Conservation (phyloP, 2,113 vertebrate genomes). For the Epinephelus moara region DNA sequence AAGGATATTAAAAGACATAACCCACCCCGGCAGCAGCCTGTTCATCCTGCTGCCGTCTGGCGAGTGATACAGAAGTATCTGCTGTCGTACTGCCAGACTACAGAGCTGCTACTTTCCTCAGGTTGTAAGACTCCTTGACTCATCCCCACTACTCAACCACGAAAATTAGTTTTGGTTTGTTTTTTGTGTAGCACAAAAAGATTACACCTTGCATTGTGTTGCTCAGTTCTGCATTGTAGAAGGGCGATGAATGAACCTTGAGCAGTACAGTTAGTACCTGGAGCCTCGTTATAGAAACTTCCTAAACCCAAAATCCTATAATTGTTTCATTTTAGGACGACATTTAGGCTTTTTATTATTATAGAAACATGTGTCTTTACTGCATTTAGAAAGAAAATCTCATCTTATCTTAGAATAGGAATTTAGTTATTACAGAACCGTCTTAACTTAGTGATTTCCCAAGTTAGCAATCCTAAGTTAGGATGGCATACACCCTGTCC, state of each 20-base stretch:
- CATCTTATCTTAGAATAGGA: too few species aligned
- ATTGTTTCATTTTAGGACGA: too few species aligned
- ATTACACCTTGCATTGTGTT: neutral
- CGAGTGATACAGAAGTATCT: neutral
- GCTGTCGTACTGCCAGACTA: neutral
- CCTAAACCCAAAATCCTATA: too few species aligned
- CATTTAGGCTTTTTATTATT: too few species aligned
- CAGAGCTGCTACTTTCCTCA: neutral
- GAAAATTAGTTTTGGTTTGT: neutral
- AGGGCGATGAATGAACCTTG: neutral
- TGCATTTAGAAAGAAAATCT: too few species aligned
- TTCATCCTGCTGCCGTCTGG: neutral
- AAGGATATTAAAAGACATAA: neutral
- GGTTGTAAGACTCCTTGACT: neutral
- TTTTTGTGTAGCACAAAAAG: neutral
- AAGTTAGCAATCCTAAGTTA: too few species aligned
- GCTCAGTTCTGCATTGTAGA: neutral
- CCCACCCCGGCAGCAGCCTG: neutral
- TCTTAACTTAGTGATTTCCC: too few species aligned
- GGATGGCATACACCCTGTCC: too few species aligned
- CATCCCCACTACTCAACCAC: neutral
- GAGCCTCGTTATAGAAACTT: too few species aligned
- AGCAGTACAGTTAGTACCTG: neutral
- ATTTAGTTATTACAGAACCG: too few species aligned
- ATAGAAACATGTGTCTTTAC: too few species aligned